Base-by-base conservation (phyloP, 2,113 vertebrate genomes). In the Myotis lucifugus region DNA sequence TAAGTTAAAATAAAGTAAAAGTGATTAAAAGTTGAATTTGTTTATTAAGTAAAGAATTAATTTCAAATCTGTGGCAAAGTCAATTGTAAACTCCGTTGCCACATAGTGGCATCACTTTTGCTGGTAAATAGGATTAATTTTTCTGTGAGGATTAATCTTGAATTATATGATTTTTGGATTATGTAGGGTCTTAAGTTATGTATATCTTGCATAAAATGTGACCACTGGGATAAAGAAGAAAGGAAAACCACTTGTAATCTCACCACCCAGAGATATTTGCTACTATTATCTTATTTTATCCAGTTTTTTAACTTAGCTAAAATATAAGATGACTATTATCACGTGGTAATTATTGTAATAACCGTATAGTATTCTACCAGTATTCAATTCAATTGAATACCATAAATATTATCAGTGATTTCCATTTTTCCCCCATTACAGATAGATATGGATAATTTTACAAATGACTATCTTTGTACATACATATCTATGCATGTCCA, bases 111-210 rank as follows among this genome's bases (percentile, higher is more conserved):
- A 79, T 10, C 17, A 54, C 21, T 82, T 96, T 92, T 90, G 50
- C 25, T 95, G 27, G n/a, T 81, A 88, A 88, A 82, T 90, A 85
- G 40, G 54, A 46, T 83, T 85, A 40, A 66, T 72, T 92, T 46
- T 93, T 94, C 32, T 93, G 0, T 93, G 40, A 95, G 37, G 17
- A 74, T 90, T 88, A 81, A 93, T 79, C 21, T 70, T 95, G 32
- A 92, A 81, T 95, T 76, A 54, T 56, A 6, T 78, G 52, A 56
- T 12, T 90, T 92, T 90, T 66, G 52, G 88, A 34, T 94, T 96
- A 84, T 54, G 15, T 64, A n/a, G 56, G 5, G 5, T 48, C 42
- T 95, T 92, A 27, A 73, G 27, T 92, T 93, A 29, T 93, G 3
- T 15, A 64, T 87, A 93, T 19, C 2, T 77, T 76, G 27, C 37